These are phyloP conservation scores for Thalassarche chlororhynchos DNA, from an alignment of 2,113 vertebrate species.

Conservation along the genomic window DNA sequence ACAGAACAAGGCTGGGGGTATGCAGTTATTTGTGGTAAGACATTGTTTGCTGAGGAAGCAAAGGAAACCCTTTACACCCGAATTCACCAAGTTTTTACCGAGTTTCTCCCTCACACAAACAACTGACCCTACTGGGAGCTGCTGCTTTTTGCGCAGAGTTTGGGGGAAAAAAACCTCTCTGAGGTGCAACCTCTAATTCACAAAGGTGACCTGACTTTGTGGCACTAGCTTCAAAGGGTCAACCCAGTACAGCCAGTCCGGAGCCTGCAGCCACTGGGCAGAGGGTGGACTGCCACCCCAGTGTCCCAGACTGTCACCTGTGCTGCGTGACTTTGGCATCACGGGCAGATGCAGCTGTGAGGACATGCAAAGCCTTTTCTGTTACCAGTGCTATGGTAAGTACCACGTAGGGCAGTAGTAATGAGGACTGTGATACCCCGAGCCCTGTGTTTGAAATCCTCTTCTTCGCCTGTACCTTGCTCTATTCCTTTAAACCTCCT, in stretches of 20 bases:
- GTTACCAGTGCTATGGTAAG: background rate
- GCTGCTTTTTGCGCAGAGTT: background rate
- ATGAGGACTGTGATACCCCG: background rate
- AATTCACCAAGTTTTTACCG: background rate
- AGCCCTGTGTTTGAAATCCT: background rate
- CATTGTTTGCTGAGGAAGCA: background rate
- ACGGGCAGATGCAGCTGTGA: background rate
- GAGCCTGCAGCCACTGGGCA: background rate
- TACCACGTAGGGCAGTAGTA: rapidly evolving
- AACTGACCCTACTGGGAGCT: background rate
- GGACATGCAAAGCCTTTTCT: background rate
- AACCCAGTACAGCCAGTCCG: background rate
- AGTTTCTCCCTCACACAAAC: background rate
- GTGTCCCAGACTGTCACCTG: background rate
- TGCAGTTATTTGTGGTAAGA: background rate
- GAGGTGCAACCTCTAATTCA: background rate
- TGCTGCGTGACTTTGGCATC: background rate
- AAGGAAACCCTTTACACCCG: background rate
- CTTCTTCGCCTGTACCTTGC: background rate
- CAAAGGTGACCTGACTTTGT: background rate
- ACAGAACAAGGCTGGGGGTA: conserved; percentile 43
- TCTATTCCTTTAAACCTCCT: background rate
- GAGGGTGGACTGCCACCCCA: background rate
- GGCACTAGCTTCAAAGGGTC: background rate
- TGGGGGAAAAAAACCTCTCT: background rate